phyloP scores from a whole-genome alignment of 1,140 invertebrate species.

The Dermatophagoides farinae region DNA sequence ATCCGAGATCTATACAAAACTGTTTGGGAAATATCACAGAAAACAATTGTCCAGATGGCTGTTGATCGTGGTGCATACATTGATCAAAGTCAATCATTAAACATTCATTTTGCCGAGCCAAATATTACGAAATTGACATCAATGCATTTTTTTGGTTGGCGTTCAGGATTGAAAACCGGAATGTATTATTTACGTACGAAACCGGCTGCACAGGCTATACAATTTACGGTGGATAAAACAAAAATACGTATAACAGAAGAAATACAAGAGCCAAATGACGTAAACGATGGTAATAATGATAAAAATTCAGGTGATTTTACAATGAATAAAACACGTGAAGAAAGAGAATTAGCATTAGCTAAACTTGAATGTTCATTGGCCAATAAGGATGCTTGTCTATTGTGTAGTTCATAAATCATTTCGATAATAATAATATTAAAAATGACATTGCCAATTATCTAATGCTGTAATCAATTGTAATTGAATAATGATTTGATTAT shows the following conservation, averaged over 20 bases:
- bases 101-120: constrained; percentile 84
- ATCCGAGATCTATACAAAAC: constrained; percentile 86
- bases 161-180: constrained; percentile 79
- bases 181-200: constrained; percentile 98
- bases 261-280: not conserved
- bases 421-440: too few species aligned
- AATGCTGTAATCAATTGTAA: too few species aligned
- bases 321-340: too few species aligned
- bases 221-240: constrained; percentile 90
- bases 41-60: constrained; percentile 84
- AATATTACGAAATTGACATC: constrained; percentile 82
- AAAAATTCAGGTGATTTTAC: too few species aligned
- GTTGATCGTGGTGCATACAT: constrained; percentile 93
- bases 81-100: constrained; percentile 94
- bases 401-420: too few species aligned
- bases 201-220: constrained; percentile 82
- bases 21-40: constrained; percentile 95
- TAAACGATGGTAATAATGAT: too few species aligned
- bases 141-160: constrained; percentile 97
- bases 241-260: constrained; percentile 37
- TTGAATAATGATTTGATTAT: too few species aligned
- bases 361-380: too few species aligned
- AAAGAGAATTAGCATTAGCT: too few species aligned
- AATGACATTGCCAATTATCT: too few species aligned
- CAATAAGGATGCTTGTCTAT: too few species aligned